Percentiles rank a stretch among this genome's conserved stretches.
Evolutionary conservation across 2,888 invertebrate genomes (phyloP).

Genomic region (Drosophila ezoana): DNA sequence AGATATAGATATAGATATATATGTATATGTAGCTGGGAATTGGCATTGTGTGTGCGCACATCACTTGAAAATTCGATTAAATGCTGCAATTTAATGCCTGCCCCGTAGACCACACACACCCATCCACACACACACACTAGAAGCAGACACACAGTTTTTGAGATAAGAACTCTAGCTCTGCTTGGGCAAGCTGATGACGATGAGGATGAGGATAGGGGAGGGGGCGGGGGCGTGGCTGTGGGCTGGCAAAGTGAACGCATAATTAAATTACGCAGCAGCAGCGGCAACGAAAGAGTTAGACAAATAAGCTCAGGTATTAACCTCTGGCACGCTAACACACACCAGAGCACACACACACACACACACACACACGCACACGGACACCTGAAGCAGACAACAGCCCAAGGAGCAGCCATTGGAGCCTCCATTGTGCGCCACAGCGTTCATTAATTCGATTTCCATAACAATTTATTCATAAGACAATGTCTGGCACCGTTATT

Average conservation of each 20-base stretch:
- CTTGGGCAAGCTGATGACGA: not conserved
- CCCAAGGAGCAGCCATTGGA: slow-evolving; percentile 36
- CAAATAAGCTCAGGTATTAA: slow-evolving; percentile 86
- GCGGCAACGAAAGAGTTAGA: slow-evolving; percentile 85
- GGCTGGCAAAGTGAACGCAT: slow-evolving; percentile 83
- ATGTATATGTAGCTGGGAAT: slow-evolving; percentile 1
- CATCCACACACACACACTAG: slow-evolving; percentile 22
- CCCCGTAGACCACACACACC: slow-evolving; percentile 42
- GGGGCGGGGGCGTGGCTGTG: slow-evolving; percentile 39
- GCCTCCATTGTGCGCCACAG: slow-evolving; percentile 79
- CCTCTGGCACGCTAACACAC: slow-evolving; percentile 77
- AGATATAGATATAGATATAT: not conserved
- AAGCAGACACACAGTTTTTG: slow-evolving; percentile 68
- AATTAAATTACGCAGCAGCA: slow-evolving; percentile 84
- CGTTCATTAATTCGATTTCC: slow-evolving; percentile 86
- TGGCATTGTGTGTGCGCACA: slow-evolving; percentile 44
- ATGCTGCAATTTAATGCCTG: slow-evolving; percentile 78
- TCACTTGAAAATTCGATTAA: slow-evolving; percentile 77
- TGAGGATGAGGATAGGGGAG: not conserved
- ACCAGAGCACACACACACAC: slow-evolving; percentile 43
- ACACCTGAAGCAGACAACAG: slow-evolving; percentile 34
- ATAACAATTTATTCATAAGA: slow-evolving; percentile 86
- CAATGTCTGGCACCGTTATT: slow-evolving; percentile 85
- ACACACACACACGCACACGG: slow-evolving; percentile 11
- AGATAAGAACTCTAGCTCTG: slow-evolving; percentile 67